phyloP scores from a whole-genome alignment of 37 sponge, comb jelly and placozoan genomes.

The Theonella swinhoei region DNA sequence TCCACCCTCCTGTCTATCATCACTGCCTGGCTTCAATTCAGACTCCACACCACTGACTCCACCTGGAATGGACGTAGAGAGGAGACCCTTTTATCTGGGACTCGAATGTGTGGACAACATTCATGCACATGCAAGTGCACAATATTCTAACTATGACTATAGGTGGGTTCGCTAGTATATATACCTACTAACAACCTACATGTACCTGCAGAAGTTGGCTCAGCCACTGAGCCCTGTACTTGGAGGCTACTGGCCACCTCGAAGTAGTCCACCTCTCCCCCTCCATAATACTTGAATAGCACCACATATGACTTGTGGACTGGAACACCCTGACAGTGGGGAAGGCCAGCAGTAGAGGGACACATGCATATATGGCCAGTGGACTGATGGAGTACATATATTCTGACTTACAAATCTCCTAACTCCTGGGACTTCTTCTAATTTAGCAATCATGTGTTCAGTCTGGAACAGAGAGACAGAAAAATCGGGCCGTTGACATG shows the following conservation, averaged over 20 bases:
- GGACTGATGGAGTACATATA: neutral
- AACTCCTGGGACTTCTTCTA: slow-evolving; percentile 74
- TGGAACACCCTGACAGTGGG: slow-evolving; percentile 46
- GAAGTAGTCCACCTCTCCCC: slow-evolving; percentile 55
- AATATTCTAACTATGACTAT: too few species aligned
- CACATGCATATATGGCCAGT: neutral
- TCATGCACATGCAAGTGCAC: too few species aligned
- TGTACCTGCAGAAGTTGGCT: neutral
- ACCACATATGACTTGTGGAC: slow-evolving; percentile 64
- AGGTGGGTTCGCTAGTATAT: too few species aligned
- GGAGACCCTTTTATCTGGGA: too few species aligned
- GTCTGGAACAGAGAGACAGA: slow-evolving; percentile 62
- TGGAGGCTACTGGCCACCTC: neutral
- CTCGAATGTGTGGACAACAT: too few species aligned
- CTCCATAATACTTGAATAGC: slow-evolving; percentile 80
- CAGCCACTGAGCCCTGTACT: neutral
- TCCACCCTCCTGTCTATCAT: neutral
- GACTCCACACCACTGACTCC: too few species aligned
- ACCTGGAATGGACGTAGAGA: too few species aligned
- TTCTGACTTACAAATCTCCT: slow-evolving; percentile 71
- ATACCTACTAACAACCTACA: too few species aligned
- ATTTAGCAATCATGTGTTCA: slow-evolving; percentile 49
- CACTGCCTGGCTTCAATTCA: neutral
- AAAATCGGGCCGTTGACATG: too few species aligned
- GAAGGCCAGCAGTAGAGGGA: neutral